phyloP scores from a whole-genome alignment of 1,140 invertebrate genomes.

The Papilio dardanus region DNA sequence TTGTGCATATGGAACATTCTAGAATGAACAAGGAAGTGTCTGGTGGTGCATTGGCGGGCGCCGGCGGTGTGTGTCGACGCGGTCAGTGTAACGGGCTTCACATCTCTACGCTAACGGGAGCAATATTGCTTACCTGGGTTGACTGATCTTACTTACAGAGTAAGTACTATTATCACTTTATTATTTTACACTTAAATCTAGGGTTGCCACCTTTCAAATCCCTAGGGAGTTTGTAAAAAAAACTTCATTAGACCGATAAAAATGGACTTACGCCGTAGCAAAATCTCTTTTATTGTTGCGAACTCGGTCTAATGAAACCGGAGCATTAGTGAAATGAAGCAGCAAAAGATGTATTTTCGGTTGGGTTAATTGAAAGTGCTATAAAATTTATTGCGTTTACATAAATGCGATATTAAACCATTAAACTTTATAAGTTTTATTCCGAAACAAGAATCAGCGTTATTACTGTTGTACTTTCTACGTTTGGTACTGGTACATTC shows the following conservation, averaged over 20 bases:
- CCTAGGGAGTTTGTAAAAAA: too few species aligned
- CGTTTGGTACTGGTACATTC: too few species aligned
- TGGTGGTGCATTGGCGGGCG: constrained; percentile 28
- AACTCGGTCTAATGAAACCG: too few species aligned
- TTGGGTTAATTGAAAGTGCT: constrained; percentile 20
- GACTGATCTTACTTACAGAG: not conserved
- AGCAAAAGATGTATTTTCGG: constrained; percentile 4
- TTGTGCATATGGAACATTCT: constrained; percentile 27
- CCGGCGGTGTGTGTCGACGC: constrained; percentile 41
- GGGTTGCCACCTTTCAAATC: not conserved
- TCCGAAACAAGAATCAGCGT: too few species aligned
- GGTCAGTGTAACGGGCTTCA: constrained; percentile 50
- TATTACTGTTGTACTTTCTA: too few species aligned
- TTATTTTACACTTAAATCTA: not conserved
- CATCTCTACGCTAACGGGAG: constrained; percentile 42
- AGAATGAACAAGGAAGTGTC: constrained; percentile 20
- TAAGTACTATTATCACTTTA: not conserved
- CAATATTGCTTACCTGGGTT: constrained; percentile 22
- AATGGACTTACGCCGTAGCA: too few species aligned
- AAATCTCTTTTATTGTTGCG: too few species aligned
- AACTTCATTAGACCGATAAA: too few species aligned
- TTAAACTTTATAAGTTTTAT: not conserved
- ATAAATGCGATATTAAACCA: not conserved
- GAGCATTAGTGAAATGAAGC: not conserved
- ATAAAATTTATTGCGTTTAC: constrained; percentile 21